Percentiles rank a stretch among this genome's conserved stretches.
Evolutionary conservation across 37 sponge, comb jelly and placozoan species (phyloP).

Genomic region (Corticium candelabrum): DNA sequence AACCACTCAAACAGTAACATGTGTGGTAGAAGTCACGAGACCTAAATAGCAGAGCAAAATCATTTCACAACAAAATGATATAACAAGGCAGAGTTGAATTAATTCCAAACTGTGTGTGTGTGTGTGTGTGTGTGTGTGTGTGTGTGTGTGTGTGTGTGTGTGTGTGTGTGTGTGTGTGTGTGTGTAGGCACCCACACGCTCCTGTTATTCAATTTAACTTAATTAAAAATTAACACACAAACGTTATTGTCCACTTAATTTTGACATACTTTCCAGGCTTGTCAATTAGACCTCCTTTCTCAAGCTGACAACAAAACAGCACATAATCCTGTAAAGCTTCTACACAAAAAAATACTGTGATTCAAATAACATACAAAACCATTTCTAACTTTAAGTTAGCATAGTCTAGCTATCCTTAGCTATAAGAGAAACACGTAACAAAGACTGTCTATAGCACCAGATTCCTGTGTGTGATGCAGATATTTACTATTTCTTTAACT

Average conservation of each 20-base stretch:
- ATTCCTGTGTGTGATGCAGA: too few relatives aligned
- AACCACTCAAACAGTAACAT: conserved; percentile 91
- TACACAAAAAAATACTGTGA: conserved; percentile 19
- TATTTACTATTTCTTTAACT: too few relatives aligned
- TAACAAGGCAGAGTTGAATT: background rate
- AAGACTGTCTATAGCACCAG: too few relatives aligned
- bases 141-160: too few relatives aligned
- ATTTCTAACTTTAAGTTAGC: too few relatives aligned
- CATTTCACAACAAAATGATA: background rate
- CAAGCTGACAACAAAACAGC: conserved; percentile 81
- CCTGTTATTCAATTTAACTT: too few relatives aligned
- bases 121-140: too few relatives aligned
- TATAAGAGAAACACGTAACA: too few relatives aligned
- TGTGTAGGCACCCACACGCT: too few relatives aligned
- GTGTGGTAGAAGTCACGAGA: conserved; percentile 86
- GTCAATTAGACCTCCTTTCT: conserved; percentile 75
- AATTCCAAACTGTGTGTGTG: background rate
- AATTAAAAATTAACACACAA: background rate
- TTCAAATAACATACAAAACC: too few relatives aligned
- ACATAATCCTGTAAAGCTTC: conserved; percentile 85
- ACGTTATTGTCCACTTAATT: background rate
- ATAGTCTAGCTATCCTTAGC: too few relatives aligned
- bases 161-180: too few relatives aligned
- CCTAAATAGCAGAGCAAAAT: background rate
- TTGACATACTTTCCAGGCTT: conserved; percentile 76